phyloP scores from a whole-genome alignment of 92 coral and sea anemone genomes.

The Paragorgia papillata region DNA sequence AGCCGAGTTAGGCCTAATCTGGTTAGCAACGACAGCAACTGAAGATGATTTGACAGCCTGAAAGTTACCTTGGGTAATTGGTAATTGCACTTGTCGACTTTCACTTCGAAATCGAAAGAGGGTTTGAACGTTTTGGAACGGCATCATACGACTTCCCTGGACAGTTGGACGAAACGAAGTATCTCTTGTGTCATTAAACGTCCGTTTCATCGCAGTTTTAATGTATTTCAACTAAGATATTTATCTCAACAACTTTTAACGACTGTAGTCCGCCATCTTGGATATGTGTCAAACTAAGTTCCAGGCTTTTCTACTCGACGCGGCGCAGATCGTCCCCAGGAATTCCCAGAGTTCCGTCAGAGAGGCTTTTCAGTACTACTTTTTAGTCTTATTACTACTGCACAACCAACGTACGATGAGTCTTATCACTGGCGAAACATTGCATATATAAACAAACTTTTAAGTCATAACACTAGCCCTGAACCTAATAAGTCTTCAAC shows the following conservation, averaged over 20 bases:
- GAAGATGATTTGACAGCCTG: background rate
- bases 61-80: background rate
- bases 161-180: background rate
- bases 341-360: no score
- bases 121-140: background rate
- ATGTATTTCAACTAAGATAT: background rate
- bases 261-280: slow-evolving; percentile 20
- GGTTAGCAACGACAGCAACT: slow-evolving; percentile 10
- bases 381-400: no score
- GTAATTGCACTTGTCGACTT: slow-evolving; percentile 11
- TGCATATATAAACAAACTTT: no score
- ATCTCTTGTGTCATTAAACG: background rate
- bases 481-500: no score
- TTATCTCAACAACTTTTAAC: background rate
- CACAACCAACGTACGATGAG: no score
- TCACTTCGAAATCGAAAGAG: slow-evolving; percentile 22
- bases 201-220: slow-evolving; percentile 16
- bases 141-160: background rate
- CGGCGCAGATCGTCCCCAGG: no score
- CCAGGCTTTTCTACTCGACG: no score
- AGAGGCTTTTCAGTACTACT: no score
- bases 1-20: background rate
- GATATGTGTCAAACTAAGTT: no score
- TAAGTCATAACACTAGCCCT: no score
- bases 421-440: no score